Conservation (phyloP, 1,140 invertebrate species). For the Colletes gigas region DNA sequence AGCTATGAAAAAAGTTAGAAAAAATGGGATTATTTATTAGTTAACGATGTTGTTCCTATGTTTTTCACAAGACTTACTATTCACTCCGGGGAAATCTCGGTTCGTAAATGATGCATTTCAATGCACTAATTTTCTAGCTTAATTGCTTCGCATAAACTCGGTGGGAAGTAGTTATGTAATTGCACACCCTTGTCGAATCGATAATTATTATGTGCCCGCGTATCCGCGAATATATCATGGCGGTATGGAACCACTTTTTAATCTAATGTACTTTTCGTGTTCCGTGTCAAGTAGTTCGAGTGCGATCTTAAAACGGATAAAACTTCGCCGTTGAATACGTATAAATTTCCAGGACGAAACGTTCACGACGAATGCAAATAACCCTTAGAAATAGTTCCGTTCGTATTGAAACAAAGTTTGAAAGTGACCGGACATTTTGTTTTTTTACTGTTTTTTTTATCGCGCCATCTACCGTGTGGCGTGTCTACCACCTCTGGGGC, state of each 20-base stretch:
- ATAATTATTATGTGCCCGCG: neutral
- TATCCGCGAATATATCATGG: neutral
- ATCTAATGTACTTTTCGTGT: conserved; percentile 39
- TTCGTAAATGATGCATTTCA: neutral
- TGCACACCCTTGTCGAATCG: neutral
- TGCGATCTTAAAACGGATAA: neutral
- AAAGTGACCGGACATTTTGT: too few relatives aligned
- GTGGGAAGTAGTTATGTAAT: neutral
- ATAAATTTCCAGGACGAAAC: neutral
- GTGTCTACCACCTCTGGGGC: too few relatives aligned
- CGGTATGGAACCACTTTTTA: neutral
- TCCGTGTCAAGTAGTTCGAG: neutral
- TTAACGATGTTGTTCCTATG: too few relatives aligned
- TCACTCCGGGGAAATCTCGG: neutral
- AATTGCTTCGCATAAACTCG: neutral
- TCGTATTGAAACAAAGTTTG: too few relatives aligned
- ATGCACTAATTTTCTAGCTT: neutral
- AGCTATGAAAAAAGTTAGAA: too few relatives aligned
- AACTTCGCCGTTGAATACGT: neutral
- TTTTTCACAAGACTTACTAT: neutral
- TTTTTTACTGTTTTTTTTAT: too few relatives aligned
- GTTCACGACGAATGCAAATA: neutral
- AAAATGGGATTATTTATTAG: too few relatives aligned
- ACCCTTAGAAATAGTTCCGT: too few relatives aligned
- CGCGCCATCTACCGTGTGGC: too few relatives aligned